Conservation (phyloP, 2,797 vertebrate genomes). For the Diplodus puntazzo region DNA sequence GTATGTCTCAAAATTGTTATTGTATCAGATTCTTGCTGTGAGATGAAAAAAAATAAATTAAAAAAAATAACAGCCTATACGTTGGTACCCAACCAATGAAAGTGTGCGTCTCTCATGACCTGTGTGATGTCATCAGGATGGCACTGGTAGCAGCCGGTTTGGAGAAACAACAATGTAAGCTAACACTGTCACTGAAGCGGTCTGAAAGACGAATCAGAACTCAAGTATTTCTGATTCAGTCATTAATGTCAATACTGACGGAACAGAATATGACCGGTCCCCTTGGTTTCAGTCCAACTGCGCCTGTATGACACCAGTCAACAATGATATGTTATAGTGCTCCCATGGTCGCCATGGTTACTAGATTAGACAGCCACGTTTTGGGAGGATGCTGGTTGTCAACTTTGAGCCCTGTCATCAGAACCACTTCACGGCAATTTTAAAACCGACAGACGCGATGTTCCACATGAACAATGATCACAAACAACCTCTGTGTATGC, state of each 20-base stretch:
- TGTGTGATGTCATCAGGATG: background rate
- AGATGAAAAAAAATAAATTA: background rate
- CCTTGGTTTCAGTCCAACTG: too few relatives aligned
- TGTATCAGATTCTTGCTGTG: background rate
- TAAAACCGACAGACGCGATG: background rate
- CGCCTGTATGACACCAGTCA: background rate
- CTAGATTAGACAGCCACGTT: background rate
- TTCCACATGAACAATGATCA: background rate
- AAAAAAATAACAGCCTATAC: too few relatives aligned
- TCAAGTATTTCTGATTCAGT: too few relatives aligned
- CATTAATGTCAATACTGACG: too few relatives aligned
- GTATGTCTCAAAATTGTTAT: background rate
- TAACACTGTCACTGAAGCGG: too few relatives aligned
- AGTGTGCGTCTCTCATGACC: background rate
- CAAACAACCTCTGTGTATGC: background rate
- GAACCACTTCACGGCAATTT: background rate
- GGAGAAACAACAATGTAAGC: background rate
- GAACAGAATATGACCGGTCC: too few relatives aligned
- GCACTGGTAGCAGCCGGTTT: too few relatives aligned
- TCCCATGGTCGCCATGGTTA: background rate
- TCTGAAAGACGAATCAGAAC: too few relatives aligned
- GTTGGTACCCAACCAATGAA: too few relatives aligned
- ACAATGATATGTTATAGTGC: background rate
- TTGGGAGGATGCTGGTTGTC: background rate
- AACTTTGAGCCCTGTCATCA: background rate